Conservation (phyloP, 2,888 invertebrate genomes). For the Mythimna impura region DNA sequence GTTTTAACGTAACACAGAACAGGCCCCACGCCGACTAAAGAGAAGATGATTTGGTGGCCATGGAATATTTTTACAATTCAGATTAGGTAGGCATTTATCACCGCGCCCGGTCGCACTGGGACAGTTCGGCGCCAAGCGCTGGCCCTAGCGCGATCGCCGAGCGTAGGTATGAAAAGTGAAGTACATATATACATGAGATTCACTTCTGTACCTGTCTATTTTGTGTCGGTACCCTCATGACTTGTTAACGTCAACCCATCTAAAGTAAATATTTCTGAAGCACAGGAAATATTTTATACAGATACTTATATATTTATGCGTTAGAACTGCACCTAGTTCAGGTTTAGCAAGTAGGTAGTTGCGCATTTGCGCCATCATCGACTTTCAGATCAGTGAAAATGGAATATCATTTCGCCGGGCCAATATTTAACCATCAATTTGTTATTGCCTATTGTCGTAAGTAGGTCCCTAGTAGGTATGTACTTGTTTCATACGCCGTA, state of each 20-base stretch:
- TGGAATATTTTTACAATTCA: no score
- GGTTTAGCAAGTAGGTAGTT: slow-evolving; percentile 29
- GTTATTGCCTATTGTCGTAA: not conserved
- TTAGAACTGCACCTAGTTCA: slow-evolving; percentile 22
- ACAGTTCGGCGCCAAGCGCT: no score
- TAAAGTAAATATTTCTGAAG: slow-evolving; percentile 5
- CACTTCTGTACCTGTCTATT: no score
- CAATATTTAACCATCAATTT: slow-evolving; percentile 26
- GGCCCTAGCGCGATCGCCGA: no score
- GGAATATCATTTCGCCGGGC: slow-evolving; percentile 9
- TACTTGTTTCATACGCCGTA: not conserved
- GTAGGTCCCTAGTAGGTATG: not conserved
- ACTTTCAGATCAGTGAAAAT: slow-evolving; percentile 8
- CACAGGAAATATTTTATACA: slow-evolving; percentile 3
- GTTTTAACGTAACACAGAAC: no score
- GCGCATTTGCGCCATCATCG: not conserved
- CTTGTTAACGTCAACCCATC: not conserved
- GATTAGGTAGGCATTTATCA: no score
- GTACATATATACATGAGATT: no score
- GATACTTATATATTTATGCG: slow-evolving; percentile 12
- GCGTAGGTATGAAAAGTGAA: no score
- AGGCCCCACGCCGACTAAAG: no score
- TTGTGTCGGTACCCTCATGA: not conserved
- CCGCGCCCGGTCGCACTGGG: no score
- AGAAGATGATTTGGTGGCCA: no score